These are phyloP conservation scores for Lydus trimaculatus DNA, from an alignment of 2,888 invertebrate species.

Conservation along the genomic window DNA sequence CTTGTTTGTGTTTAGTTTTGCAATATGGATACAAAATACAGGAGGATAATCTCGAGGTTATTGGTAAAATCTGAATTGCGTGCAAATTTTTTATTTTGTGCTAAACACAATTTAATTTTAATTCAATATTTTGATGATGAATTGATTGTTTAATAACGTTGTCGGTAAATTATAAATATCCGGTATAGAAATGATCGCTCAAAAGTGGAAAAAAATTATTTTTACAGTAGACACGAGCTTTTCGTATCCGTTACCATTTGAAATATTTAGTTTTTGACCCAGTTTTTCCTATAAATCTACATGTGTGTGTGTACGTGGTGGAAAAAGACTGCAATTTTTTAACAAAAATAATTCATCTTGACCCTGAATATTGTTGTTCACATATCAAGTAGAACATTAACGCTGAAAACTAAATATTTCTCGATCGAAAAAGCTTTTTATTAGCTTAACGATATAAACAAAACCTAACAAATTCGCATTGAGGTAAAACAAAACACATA, in stretches of 20 bases:
- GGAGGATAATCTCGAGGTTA: not conserved
- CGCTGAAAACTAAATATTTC: not conserved
- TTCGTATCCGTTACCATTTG: not conserved
- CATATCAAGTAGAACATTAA: not conserved
- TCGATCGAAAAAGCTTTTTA: not conserved
- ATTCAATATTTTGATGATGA: not conserved
- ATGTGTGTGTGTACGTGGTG: not conserved
- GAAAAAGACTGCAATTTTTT: not conserved
- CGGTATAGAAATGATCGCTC: no score
- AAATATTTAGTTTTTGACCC: not conserved
- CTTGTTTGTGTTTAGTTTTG: not conserved
- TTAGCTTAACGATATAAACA: not conserved
- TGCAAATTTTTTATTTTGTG: not conserved
- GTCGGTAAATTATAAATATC: not conserved
- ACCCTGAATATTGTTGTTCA: not conserved
- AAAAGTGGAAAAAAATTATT: no score
- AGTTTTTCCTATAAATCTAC: not conserved
- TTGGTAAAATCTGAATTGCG: not conserved
- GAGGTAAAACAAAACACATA: no score
- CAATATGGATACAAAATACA: not conserved
- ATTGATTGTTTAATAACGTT: not conserved
- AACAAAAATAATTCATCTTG: slow-evolving; percentile 1
- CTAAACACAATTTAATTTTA: not conserved
- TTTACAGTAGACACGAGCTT: not conserved
- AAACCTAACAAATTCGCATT: not conserved